Evolutionary conservation across 1,140 invertebrate species (phyloP), one percentile per base, ranked within the genome.

Genomic region (Brachystomella parvula): DNA sequence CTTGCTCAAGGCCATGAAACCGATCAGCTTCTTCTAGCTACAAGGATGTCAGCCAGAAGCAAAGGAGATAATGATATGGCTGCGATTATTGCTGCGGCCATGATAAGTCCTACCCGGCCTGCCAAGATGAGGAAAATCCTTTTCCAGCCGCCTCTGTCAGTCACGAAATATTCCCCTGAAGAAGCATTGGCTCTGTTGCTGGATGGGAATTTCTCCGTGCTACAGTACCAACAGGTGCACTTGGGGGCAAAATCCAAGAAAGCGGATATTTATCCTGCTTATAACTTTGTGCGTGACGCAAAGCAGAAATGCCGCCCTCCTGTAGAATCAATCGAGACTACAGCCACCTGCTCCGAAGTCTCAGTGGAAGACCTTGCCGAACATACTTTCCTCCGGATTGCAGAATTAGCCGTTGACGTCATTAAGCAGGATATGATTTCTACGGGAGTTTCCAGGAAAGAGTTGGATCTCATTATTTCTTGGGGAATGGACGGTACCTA

Each of bases 401-500:
- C 3, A 21, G 17, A 31, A 21, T 24, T 57, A 9, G n/a, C n/a
- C 12, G 53, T 12, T 9, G 53, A 57, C 6, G 53, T 57, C 24
- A 15, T 57, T 12, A n/a, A 12, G 12, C 53, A 57, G 21, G n/a
- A 57, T 15, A n/a, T 24, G 53, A 29, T 9, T 15, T 57, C 53
- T 24, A 24, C 24, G n/a, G 21, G 21, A 24, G 9, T 29, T 24
- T 57, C 21, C 21, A 9, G 28, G 28, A 57, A 21, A n/a, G 15
- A 15, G 15, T n/a, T 29, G 53, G 28, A 57, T 12, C 3, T 60
- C 9, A 60, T 60, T 3, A 28, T 15, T 28, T 12, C 58, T 9
- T 60, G 28, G 58, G 58, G 58, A 12, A 19, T 60, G 12, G 58
- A 60, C 30, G 58, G 58, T 28, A 60, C 15, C 24, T 26, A 15